These are phyloP conservation scores for Elachura formosa DNA, from an alignment of 2,113 vertebrate genomes.

Conservation along the genomic window DNA sequence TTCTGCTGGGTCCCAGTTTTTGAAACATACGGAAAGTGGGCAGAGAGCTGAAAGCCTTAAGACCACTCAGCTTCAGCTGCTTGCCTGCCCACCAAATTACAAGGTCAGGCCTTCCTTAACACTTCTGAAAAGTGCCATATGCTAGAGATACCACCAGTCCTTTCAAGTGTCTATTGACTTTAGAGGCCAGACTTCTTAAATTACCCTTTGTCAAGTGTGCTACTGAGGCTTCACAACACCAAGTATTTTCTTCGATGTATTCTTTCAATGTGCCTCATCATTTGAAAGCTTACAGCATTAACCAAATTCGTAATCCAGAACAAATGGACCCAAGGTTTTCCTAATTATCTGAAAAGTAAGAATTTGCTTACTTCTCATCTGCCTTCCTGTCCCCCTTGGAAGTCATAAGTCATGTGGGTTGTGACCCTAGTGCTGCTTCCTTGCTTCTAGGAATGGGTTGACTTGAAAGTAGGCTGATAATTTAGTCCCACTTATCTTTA, in stretches of 20 bases:
- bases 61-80: slow-evolving; percentile 23
- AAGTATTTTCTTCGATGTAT: not conserved
- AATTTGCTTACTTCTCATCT: not conserved
- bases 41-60: slow-evolving; percentile 16
- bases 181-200: not conserved
- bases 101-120: slow-evolving; percentile 1
- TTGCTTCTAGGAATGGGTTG: not conserved
- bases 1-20: not conserved
- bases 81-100: slow-evolving; percentile 9
- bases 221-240: not conserved
- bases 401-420: not conserved
- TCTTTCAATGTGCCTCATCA: not conserved
- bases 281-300: not conserved
- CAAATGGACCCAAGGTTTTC: not conserved
- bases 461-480: not conserved
- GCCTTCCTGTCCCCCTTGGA: not conserved
- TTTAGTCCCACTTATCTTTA: not conserved
- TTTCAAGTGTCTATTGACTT: not conserved
- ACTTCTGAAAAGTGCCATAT: slow-evolving; percentile 6
- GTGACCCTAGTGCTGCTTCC: not conserved
- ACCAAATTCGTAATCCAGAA: not conserved
- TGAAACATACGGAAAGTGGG: slow-evolving; percentile 32
- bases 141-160: not conserved
- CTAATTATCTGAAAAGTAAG: not conserved
- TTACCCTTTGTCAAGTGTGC: not conserved